Percentiles rank a stretch among this genome's conserved stretches.
phyloP scores from a whole-genome alignment of 2,888 invertebrate species.

The Chloroclystis v-ata region DNA sequence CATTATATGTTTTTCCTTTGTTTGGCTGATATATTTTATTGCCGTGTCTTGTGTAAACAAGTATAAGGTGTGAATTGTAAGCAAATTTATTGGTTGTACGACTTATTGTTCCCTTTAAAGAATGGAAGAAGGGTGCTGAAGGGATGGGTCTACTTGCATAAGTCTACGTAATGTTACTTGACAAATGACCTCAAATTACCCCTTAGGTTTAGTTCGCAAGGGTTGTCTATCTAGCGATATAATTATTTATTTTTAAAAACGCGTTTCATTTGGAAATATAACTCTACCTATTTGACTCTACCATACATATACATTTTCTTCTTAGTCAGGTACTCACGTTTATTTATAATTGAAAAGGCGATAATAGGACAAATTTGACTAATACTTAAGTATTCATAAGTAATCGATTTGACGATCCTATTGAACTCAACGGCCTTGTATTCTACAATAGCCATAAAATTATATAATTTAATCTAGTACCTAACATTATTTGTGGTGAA shows the following conservation, averaged over 20 bases:
- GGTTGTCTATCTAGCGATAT: not conserved
- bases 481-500: slow-evolving; percentile 77
- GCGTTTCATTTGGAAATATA: too few species aligned
- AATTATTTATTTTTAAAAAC: not conserved
- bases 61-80: slow-evolving; percentile 69
- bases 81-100: slow-evolving; percentile 68
- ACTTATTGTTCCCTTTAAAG: slow-evolving; percentile 54
- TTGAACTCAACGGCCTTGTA: slow-evolving; percentile 47
- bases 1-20: slow-evolving; percentile 66
- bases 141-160: slow-evolving; percentile 33
- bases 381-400: not conserved
- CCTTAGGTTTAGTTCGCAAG: not conserved
- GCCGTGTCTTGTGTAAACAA: slow-evolving; percentile 75
- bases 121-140: slow-evolving; percentile 43
- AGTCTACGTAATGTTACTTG: slow-evolving; percentile 28
- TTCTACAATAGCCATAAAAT: slow-evolving; percentile 64
- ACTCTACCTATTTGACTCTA: too few species aligned
- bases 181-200: slow-evolving; percentile 26
- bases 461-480: slow-evolving; percentile 69
- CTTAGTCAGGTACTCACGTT: too few species aligned
- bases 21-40: slow-evolving; percentile 68
- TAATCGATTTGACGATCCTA: slow-evolving; percentile 36
- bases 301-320: too few species aligned
- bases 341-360: too few species aligned
- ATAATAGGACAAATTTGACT: too few species aligned